Evolutionary conservation across 2,888 invertebrate genomes (phyloP).

Genomic region (Drosophila birchii): DNA sequence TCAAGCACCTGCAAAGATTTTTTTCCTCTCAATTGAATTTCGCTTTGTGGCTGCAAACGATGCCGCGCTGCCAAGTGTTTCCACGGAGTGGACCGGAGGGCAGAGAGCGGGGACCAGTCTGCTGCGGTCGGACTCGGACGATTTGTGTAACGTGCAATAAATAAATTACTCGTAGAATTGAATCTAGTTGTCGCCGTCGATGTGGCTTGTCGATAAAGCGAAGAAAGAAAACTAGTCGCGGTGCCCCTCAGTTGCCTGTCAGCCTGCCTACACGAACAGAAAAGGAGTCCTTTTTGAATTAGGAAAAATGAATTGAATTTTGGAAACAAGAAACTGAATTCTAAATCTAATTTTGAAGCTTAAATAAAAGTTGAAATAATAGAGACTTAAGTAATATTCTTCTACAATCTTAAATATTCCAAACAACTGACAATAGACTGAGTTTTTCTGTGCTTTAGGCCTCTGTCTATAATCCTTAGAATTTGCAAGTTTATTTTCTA

Average conservation of each 20-base stretch:
- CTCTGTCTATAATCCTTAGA: too few relatives aligned
- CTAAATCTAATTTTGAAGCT: too few relatives aligned
- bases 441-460: too few relatives aligned
- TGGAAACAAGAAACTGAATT: too few relatives aligned
- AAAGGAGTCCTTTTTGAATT: neutral
- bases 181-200: conserved; percentile 60
- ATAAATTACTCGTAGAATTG: conserved; percentile 67
- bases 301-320: too few relatives aligned
- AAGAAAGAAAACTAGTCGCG: conserved; percentile 59
- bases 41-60: conserved; percentile 53
- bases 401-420: too few relatives aligned
- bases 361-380: too few relatives aligned
- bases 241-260: conserved; percentile 30
- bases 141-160: conserved; percentile 72
- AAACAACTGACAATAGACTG: too few relatives aligned
- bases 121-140: conserved; percentile 55
- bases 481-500: too few relatives aligned
- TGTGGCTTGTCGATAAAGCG: conserved; percentile 46
- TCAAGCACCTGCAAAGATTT: conserved; percentile 67
- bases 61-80: conserved; percentile 54
- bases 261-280: neutral
- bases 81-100: conserved; percentile 8
- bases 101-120: conserved; percentile 3
- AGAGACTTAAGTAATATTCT: too few relatives aligned
- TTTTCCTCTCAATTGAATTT: conserved; percentile 62